Conservation (phyloP, 2,113 vertebrate species). For the Nannobrachium achirus region DNA sequence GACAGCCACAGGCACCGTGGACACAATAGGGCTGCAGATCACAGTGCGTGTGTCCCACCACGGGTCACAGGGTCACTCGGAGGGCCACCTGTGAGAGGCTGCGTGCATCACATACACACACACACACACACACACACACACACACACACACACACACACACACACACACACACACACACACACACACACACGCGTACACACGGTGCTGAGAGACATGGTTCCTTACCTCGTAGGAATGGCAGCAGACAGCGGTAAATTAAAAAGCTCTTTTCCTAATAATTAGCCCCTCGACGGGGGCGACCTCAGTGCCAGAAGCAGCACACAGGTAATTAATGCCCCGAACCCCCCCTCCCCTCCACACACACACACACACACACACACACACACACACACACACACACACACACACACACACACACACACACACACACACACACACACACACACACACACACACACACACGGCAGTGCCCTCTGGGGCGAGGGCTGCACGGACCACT, state of each 20-base stretch:
- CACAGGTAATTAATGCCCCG: slow-evolving; percentile 80
- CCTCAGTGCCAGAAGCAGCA: slow-evolving; percentile 71
- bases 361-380: slow-evolving; percentile 21
- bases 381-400: slow-evolving; percentile 18
- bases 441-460: neutral
- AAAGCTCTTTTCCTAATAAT: slow-evolving; percentile 80
- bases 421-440: slow-evolving; percentile 21
- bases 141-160: neutral
- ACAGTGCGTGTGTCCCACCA: slow-evolving; percentile 32
- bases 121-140: neutral
- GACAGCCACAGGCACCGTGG: slow-evolving; percentile 36
- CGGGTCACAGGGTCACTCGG: slow-evolving; percentile 42
- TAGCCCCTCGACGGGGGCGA: slow-evolving; percentile 68
- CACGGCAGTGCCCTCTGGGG: slow-evolving; percentile 30
- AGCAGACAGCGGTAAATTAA: slow-evolving; percentile 77
- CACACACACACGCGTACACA: slow-evolving; percentile 5
- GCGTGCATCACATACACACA: neutral
- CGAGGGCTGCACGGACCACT: slow-evolving; percentile 48
- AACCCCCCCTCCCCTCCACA: slow-evolving; percentile 23
- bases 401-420: slow-evolving; percentile 30
- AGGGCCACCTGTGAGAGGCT: slow-evolving; percentile 56
- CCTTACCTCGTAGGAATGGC: slow-evolving; percentile 69
- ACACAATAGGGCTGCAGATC: slow-evolving; percentile 43
- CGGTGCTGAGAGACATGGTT: slow-evolving; percentile 53
- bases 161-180: slow-evolving; percentile 3